Evolutionary conservation across 2,113 vertebrate species (phyloP).

Genomic region (Lota lota): DNA sequence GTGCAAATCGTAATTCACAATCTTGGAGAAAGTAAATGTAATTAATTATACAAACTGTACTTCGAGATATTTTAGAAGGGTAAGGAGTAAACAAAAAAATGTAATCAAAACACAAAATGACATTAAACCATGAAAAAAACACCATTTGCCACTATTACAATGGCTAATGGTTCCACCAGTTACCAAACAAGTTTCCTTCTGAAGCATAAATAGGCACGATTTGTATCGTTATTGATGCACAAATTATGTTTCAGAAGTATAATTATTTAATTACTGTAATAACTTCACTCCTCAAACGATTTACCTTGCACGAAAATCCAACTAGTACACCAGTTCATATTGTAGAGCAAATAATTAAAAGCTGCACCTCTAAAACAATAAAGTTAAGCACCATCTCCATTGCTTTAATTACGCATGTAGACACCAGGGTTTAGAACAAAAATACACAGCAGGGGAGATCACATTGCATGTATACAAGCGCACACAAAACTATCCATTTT

Average conservation of each 20-base stretch:
- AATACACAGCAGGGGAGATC: slow-evolving; percentile 55
- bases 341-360: slow-evolving; percentile 37
- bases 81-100: background rate
- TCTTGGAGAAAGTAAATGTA: background rate
- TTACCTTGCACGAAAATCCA: slow-evolving; percentile 20
- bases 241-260: slow-evolving; percentile 20
- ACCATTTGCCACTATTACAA: slow-evolving; percentile 20
- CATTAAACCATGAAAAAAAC: background rate
- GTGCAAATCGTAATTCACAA: background rate
- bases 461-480: slow-evolving; percentile 71
- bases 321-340: slow-evolving; percentile 34
- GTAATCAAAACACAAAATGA: background rate
- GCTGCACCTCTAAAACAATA: slow-evolving; percentile 41
- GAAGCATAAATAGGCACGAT: slow-evolving; percentile 43
- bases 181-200: slow-evolving; percentile 31
- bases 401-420: slow-evolving; percentile 71
- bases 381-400: slow-evolving; percentile 64
- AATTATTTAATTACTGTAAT: slow-evolving; percentile 22
- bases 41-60: background rate
- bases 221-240: slow-evolving; percentile 26
- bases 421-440: slow-evolving; percentile 65
- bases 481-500: slow-evolving; percentile 57
- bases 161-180: slow-evolving; percentile 14
- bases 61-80: slow-evolving; percentile 1
- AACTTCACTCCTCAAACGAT: slow-evolving; percentile 8